Conservation (phyloP, 1,140 invertebrate genomes). For the Drosophila novamexicana region DNA sequence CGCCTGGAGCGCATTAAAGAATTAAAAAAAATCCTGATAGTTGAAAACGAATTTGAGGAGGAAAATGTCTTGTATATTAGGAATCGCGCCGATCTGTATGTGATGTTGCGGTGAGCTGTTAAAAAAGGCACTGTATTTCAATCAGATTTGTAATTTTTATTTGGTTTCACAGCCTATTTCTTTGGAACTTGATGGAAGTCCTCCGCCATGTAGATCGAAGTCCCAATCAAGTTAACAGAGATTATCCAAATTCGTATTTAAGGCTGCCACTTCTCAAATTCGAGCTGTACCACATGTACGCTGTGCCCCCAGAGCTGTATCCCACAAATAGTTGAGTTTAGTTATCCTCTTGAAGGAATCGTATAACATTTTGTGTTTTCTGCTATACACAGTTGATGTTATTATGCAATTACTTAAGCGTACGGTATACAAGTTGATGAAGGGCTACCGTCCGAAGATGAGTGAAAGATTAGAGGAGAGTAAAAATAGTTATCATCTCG, state of each 20-base stretch:
- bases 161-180: conserved; percentile 20
- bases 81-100: conserved; percentile 64
- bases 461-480: background rate
- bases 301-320: conserved; percentile 17
- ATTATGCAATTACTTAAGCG: conserved; percentile 15
- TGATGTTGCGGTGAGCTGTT: conserved; percentile 56
- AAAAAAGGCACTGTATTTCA: background rate
- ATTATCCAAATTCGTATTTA: conserved; percentile 67
- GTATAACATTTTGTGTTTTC: background rate
- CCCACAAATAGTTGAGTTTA: conserved; percentile 69
- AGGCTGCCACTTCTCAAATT: conserved; percentile 77
- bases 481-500: background rate
- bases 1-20: conserved; percentile 64
- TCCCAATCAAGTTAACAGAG: conserved; percentile 25
- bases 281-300: conserved; percentile 50
- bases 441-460: background rate
- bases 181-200: conserved; percentile 75
- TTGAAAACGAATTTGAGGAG: conserved; percentile 48
- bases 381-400: background rate
- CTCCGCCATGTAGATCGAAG: conserved; percentile 62
- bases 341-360: background rate
- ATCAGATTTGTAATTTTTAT: background rate
- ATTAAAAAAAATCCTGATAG: conserved; percentile 42
- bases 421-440: conserved; percentile 45
- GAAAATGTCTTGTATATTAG: conserved; percentile 60